Conservation (phyloP, 1,140 invertebrate species). For the Heliconius eleuchia region DNA sequence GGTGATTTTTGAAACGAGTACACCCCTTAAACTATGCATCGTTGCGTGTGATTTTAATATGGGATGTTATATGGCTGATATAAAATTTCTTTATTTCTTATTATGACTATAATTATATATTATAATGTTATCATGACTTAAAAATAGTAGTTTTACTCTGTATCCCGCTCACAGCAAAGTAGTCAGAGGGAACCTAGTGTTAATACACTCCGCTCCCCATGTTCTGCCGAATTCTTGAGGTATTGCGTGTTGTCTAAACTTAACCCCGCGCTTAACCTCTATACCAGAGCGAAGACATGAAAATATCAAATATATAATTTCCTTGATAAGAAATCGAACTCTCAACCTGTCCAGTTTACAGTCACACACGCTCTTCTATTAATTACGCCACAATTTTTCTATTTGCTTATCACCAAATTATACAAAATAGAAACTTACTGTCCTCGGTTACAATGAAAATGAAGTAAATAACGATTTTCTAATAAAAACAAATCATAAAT, state of each 20-base stretch:
- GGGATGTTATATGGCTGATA: not conserved
- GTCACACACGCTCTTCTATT: too few relatives aligned
- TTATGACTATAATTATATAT: not conserved
- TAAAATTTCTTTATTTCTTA: not conserved
- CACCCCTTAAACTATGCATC: constrained; percentile 49
- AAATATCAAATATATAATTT: too few relatives aligned
- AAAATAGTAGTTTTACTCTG: not conserved
- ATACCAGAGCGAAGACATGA: too few relatives aligned
- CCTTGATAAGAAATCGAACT: too few relatives aligned
- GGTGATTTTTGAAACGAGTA: constrained; percentile 51
- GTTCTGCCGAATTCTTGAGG: not conserved
- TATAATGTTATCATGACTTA: not conserved
- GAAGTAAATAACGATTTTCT: not conserved
- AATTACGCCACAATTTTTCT: not conserved
- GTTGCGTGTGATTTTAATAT: constrained; percentile 44
- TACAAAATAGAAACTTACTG: too few relatives aligned
- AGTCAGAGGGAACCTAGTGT: too few relatives aligned
- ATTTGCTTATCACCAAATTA: not conserved
- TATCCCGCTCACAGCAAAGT: too few relatives aligned
- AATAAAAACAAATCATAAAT: constrained; percentile 23
- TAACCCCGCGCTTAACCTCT: too few relatives aligned
- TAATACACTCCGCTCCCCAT: too few relatives aligned
- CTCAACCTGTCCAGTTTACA: too few relatives aligned
- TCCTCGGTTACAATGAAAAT: not conserved
- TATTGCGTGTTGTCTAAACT: too few relatives aligned